Evolutionary conservation across 1,140 invertebrate genomes (phyloP).

Genomic region (Stenopsyche tienmushanensis): DNA sequence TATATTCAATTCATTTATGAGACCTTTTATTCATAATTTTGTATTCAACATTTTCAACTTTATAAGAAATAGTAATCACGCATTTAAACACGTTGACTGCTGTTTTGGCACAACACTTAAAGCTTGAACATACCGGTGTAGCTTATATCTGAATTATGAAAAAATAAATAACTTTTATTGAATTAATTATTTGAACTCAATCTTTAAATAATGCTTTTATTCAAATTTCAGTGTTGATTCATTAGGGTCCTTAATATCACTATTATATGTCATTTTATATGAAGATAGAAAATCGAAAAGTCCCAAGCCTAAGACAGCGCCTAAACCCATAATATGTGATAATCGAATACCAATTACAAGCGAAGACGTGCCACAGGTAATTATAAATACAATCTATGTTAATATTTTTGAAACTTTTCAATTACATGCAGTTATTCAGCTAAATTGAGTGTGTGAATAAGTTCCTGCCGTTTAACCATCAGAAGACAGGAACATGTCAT

Average conservation of each 20-base stretch:
- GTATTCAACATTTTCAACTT: neutral
- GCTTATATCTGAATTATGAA: neutral
- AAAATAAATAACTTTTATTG: slow-evolving; percentile 2
- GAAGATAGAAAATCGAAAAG: slow-evolving; percentile 51
- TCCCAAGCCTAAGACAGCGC: slow-evolving; percentile 53
- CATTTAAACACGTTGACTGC: too few species aligned
- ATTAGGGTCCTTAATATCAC: slow-evolving; percentile 48
- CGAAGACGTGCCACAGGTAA: slow-evolving; percentile 55
- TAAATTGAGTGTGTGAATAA: too few species aligned
- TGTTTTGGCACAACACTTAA: too few species aligned
- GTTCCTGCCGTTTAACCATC: too few species aligned
- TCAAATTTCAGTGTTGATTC: slow-evolving; percentile 51
- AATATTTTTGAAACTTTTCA: too few species aligned
- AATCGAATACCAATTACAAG: slow-evolving; percentile 54
- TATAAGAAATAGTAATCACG: too few species aligned
- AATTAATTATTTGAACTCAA: neutral
- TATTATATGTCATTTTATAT: slow-evolving; percentile 52
- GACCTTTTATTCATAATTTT: too few species aligned
- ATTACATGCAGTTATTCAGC: too few species aligned
- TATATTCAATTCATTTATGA: too few species aligned
- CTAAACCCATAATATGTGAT: slow-evolving; percentile 53
- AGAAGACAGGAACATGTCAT: too few species aligned
- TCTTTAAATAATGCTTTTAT: slow-evolving; percentile 5
- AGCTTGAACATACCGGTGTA: neutral
- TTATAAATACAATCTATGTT: neutral